These are phyloP conservation scores for Rhadinocentrus ornatus DNA, from an alignment of 2,797 vertebrate genomes.

Conservation along the genomic window DNA sequence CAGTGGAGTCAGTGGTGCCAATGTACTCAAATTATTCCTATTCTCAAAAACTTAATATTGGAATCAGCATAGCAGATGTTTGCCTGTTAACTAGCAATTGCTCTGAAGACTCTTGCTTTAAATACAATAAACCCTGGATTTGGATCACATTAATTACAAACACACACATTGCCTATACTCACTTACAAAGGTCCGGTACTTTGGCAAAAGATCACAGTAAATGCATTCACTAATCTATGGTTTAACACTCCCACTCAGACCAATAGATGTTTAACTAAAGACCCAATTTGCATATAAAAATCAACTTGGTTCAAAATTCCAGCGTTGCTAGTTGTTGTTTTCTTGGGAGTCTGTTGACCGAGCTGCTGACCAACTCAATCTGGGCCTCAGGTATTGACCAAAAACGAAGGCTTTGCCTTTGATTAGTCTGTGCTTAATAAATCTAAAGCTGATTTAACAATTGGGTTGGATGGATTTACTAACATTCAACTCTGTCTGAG, in stretches of 20 bases:
- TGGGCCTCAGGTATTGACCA: conserved; percentile 26
- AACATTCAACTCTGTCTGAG: conserved; percentile 29
- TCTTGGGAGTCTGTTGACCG: conserved; percentile 34
- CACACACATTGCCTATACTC: conserved; percentile 7
- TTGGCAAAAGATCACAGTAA: conserved; percentile 47
- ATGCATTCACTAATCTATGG: conserved; percentile 52
- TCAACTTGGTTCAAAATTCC: conserved; percentile 45
- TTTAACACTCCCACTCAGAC: conserved; percentile 35
- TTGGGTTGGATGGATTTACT: conserved; percentile 11
- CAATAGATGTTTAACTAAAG: conserved; percentile 56
- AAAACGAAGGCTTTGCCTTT: conserved; percentile 43
- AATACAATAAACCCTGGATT: conserved; percentile 37
- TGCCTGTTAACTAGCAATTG: not conserved
- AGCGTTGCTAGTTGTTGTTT: conserved; percentile 58
- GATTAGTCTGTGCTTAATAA: conserved; percentile 39
- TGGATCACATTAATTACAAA: conserved; percentile 27
- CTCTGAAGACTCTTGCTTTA: conserved; percentile 11
- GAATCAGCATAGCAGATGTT: conserved; percentile 36
- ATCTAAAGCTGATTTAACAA: conserved; percentile 42
- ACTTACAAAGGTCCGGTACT: conserved; percentile 22
- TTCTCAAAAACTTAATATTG: conserved; percentile 23
- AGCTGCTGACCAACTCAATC: conserved; percentile 7
- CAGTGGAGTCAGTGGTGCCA: conserved; percentile 3
- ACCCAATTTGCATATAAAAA: conserved; percentile 73
- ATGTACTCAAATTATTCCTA: not conserved